phyloP scores from a whole-genome alignment of 2,797 vertebrate species.

The Chaetophractus vellerosus region DNA sequence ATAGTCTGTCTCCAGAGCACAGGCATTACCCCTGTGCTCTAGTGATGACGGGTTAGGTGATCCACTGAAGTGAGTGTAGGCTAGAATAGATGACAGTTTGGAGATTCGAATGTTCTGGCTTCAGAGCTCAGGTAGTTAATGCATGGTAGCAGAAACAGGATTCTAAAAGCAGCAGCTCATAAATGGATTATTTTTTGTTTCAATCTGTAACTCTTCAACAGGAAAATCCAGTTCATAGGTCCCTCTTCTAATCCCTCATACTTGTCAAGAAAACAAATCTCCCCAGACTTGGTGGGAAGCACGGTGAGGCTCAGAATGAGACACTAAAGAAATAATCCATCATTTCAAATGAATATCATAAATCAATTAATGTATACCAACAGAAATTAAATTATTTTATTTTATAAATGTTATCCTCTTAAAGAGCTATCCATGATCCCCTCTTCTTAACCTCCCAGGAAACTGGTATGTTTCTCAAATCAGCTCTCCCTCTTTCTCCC shows the following conservation, averaged over 20 bases:
- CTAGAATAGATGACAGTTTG: background rate
- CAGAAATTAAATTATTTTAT: background rate
- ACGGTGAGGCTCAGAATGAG: background rate
- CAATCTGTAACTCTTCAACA: background rate
- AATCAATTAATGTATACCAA: background rate
- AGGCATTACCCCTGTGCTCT: background rate
- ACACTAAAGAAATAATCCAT: background rate
- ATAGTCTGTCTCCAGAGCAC: background rate
- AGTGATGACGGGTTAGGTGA: background rate
- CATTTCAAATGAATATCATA: background rate
- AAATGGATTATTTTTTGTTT: background rate
- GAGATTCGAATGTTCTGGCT: background rate
- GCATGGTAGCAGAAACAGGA: background rate
- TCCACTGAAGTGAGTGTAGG: background rate
- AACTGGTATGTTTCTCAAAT: background rate
- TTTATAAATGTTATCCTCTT: background rate
- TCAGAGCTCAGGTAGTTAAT: background rate
- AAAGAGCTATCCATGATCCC: background rate
- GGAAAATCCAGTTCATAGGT: too few species aligned
- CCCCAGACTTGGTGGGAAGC: slow-evolving; percentile 22
- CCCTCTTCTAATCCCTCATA: background rate
- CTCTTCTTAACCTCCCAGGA: background rate
- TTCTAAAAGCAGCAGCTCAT: background rate
- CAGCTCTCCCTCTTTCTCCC: background rate
- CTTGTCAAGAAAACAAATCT: background rate